A percentile compares a stretch with the other conserved stretches of the same genome.
Evolutionary conservation across 2,797 vertebrate species (phyloP).

Genomic region (Characodon lateralis): DNA sequence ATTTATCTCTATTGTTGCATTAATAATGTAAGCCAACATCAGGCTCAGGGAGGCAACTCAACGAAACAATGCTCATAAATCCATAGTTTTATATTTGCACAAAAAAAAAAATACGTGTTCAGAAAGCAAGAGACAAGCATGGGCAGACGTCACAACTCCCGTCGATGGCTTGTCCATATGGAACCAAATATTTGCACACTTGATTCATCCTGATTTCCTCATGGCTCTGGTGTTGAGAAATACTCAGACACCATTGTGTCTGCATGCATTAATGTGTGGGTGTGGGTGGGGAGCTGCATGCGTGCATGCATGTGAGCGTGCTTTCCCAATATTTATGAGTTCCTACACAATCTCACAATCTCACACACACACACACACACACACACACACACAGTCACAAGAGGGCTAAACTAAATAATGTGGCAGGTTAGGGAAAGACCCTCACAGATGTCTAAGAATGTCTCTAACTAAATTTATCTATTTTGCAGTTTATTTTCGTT

Average conservation of each 20-base stretch:
- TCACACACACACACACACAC: slow-evolving; percentile 25
- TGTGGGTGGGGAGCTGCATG: background rate
- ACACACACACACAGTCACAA: slow-evolving; percentile 50
- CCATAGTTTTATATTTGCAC: slow-evolving; percentile 4
- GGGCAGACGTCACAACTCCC: slow-evolving; percentile 20
- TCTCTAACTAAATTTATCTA: slow-evolving; percentile 3
- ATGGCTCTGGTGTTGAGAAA: slow-evolving; percentile 58
- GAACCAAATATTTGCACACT: slow-evolving; percentile 65
- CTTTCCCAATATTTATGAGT: slow-evolving; percentile 39
- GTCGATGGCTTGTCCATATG: slow-evolving; percentile 61
- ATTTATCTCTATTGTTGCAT: slow-evolving; percentile 8
- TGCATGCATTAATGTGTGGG: slow-evolving; percentile 29
- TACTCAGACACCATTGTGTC: slow-evolving; percentile 66
- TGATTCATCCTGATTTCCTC: slow-evolving; percentile 67
- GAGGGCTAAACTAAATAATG: slow-evolving; percentile 53
- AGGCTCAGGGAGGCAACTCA: slow-evolving; percentile 5
- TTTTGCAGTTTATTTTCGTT: background rate
- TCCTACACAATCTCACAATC: slow-evolving; percentile 14
- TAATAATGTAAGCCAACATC: background rate
- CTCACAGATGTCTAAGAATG: slow-evolving; percentile 39
- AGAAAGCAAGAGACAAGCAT: slow-evolving; percentile 13
- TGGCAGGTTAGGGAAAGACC: slow-evolving; percentile 21
- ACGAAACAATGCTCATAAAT: background rate
- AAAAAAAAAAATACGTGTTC: slow-evolving; percentile 16
- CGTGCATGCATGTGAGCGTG: background rate